Base-by-base conservation (phyloP, 2,888 invertebrate species). In the Nemotelus nigrinus region DNA sequence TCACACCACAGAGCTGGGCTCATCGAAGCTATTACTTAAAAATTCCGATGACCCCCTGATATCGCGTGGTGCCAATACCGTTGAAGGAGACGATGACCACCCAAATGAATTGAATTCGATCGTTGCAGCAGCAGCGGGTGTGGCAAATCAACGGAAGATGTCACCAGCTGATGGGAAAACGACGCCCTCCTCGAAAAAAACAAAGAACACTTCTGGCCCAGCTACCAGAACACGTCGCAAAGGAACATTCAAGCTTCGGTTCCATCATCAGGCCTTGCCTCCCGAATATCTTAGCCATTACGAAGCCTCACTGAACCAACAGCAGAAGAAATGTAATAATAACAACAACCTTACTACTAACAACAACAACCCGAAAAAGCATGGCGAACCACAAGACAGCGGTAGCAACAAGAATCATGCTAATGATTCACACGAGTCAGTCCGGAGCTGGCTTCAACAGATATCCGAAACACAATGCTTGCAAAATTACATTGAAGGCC, bases 201-300 rank as follows among this genome's bases (percentile, higher is more conserved):
- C 39, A 39, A 70, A 72, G 39, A 78, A 78, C 82, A 4, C 70
- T n/a, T 7, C 70, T 5, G 44, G 45, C 8, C 4, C 47, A 2
- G 81, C 39, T 77, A 83, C n/a, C 83, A 83, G 78, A 45, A 57
- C 68, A 44, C 74, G 81, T 70, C 75, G 80, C 39, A 80, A 81
- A 81, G 92, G 92, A 64, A 88, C 92, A 82, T 91, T 93, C 89
- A 94, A 94, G 85, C 88, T 94, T 71, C 93, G 94, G 84, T 94
- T 94, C 85, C 94, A 94, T 83, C 94, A 94, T 84, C 94, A 94
- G 84, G 94, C 94, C 0, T 85, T 94, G 77, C 94, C 94, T 0
- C 92, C 93, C 25, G 94, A 93, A 84, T 94, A 94, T 84, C 89
- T 94, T 75, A 93, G 93, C 82, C 94, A 94, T 84, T 94, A 93